These are phyloP conservation scores for Styela clava DNA, from an alignment of 23 tunicate genomes.

Conservation along the genomic window DNA sequence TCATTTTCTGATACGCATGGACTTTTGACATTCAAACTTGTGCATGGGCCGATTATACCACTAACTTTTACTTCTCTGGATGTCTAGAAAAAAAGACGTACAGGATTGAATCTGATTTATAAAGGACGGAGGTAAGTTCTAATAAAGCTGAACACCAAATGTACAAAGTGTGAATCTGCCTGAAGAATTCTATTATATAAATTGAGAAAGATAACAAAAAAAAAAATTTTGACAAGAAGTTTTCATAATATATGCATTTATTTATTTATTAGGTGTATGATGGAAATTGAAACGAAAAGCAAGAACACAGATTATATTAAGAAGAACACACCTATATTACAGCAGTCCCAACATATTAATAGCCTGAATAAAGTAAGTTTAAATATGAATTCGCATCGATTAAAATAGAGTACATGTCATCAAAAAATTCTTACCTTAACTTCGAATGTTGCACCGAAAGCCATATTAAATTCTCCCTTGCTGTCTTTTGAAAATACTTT, in stretches of 20 bases:
- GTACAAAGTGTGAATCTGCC: background rate
- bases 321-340: too few relatives aligned
- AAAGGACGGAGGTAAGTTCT: background rate
- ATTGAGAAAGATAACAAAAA: too few relatives aligned
- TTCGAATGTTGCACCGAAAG: slow-evolving; percentile 90
- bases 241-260: too few relatives aligned
- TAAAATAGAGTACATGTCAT: background rate
- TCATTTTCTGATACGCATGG: slow-evolving; percentile 93
- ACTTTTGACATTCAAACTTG: slow-evolving; percentile 63
- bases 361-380: too few relatives aligned
- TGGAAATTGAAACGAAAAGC: too few relatives aligned
- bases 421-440: slow-evolving; percentile 53
- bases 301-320: too few relatives aligned
- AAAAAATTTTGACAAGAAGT: too few relatives aligned
- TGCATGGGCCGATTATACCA: slow-evolving; percentile 96
- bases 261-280: too few relatives aligned
- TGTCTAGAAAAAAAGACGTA: slow-evolving; percentile 35
- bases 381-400: too few relatives aligned
- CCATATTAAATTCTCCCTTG: slow-evolving; percentile 96
- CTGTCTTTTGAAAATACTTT: slow-evolving; percentile 79
- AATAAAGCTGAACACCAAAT: background rate
- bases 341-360: too few relatives aligned
- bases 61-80: slow-evolving; percentile 94
- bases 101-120: background rate
- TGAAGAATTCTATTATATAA: background rate